Base-by-base conservation (phyloP, 1,140 invertebrate species). In the Augochlora pura region DNA sequence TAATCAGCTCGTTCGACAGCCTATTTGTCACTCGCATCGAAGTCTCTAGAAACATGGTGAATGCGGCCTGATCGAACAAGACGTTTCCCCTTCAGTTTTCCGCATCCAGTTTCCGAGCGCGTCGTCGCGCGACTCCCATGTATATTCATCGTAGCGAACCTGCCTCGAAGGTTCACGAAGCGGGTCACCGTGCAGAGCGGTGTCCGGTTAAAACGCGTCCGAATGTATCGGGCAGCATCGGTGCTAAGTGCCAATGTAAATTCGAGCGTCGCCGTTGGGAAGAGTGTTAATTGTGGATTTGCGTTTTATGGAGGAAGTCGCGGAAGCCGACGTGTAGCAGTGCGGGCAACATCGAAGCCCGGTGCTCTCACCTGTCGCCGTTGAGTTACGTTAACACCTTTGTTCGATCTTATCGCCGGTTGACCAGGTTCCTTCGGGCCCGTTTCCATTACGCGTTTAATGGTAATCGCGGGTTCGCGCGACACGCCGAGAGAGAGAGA, bases 271-370 rank as follows among this genome's bases (percentile, higher is more conserved):
- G 57, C 27, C 42, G 54, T 2, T 9, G 49, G 38, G 69, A 72
- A 76, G 65, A 86, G 89, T 81, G 88, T 88, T 88, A 89, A 91
- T 90, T 86, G 88, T 84, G 75, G 88, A 89, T 88, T 89, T 88
- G 86, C 88, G 81, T 91, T 89, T 91, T 87, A 87, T 84, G 75
- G 82, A 86, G 87, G 86, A 86, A 89, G 83, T 82, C 65, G 78
- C 46, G 83, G 64, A 59, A 71, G 75, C 66, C 46, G 70, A 6
- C 46, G 25, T 32, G 70, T 18, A 25, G 23, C 52, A 25, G 63
- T 46, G 21, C 54, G 65, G 72, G 49, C 62, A 63, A 52, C 63
- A 54, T 63, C 39, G 64, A 57, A 64, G 74, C 64, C 65, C 54
- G 72, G n/a, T 74, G 76, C 65, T 80, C 86, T 86, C 86, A 87